Evolutionary conservation across 2,113 vertebrate genomes (phyloP).

Genomic region (Lutjanus erythropterus): DNA sequence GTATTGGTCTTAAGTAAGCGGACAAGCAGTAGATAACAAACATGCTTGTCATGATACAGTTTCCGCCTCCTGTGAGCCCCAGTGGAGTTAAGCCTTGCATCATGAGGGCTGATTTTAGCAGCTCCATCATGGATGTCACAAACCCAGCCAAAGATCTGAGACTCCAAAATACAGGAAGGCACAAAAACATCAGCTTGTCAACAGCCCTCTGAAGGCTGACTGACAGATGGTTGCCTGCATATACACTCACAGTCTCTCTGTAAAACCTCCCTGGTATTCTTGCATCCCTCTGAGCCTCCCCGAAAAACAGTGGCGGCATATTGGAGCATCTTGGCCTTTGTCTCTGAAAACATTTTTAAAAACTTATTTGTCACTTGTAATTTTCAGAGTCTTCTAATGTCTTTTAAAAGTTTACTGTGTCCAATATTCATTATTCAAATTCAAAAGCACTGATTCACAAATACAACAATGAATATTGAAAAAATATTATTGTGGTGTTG

Average conservation of each 20-base stretch:
- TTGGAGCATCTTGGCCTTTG: no score
- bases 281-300: not conserved
- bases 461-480: no score
- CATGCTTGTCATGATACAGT: not conserved
- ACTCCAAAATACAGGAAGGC: not conserved
- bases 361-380: no score
- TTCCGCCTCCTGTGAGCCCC: not conserved
- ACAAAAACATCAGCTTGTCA: not conserved
- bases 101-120: not conserved
- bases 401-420: no score
- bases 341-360: no score
- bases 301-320: conserved; percentile 19
- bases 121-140: not conserved
- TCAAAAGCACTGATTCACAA: no score
- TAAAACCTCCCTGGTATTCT: not conserved
- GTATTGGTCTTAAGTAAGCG: not conserved
- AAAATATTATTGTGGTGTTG: no score
- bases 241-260: not conserved
- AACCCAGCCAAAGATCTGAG: not conserved
- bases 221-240: not conserved
- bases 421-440: no score
- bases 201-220: not conserved
- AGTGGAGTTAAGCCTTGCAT: not conserved
- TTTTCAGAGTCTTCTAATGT: no score
- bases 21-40: not conserved